A percentile compares a stretch with the other conserved stretches of the same genome.
Evolutionary conservation across 2,888 invertebrate species (phyloP).

Genomic region (Torymus texanus): DNA sequence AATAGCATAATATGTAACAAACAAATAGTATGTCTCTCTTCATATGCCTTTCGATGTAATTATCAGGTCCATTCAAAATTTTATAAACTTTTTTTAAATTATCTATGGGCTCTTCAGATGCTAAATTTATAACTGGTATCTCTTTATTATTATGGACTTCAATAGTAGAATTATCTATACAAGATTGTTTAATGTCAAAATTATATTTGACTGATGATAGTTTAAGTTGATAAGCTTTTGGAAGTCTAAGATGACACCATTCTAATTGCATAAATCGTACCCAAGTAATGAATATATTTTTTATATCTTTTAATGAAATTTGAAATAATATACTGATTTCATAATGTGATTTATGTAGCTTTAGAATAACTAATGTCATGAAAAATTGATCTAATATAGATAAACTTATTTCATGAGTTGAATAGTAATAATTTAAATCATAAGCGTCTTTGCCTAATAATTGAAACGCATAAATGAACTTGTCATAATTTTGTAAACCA

Average conservation of each 20-base stretch:
- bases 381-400: constrained; percentile 36
- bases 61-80: constrained; percentile 38
- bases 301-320: constrained; percentile 38
- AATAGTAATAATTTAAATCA: constrained; percentile 30
- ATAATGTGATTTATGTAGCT: constrained; percentile 42
- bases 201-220: not conserved
- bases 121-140: not conserved
- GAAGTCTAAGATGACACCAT: constrained; percentile 13
- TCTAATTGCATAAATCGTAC: constrained; percentile 39
- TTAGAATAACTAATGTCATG: constrained; percentile 24
- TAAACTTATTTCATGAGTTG: not conserved
- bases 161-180: not conserved
- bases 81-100: constrained; percentile 18
- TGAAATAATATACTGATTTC: constrained; percentile 41
- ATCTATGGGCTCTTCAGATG: not conserved
- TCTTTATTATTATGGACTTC: not conserved
- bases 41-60: constrained; percentile 39
- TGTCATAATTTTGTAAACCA: constrained; percentile 28
- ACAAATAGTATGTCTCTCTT: constrained; percentile 26
- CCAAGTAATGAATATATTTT: constrained; percentile 49
- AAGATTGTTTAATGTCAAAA: not conserved
- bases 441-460: constrained; percentile 33
- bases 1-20: constrained; percentile 33
- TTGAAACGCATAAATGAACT: constrained; percentile 28
- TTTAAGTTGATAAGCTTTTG: not conserved